Evolutionary conservation across 2,113 vertebrate genomes (phyloP), one percentile per base, ranked within the genome.

Genomic region (Xiphorhynchus elegans): DNA sequence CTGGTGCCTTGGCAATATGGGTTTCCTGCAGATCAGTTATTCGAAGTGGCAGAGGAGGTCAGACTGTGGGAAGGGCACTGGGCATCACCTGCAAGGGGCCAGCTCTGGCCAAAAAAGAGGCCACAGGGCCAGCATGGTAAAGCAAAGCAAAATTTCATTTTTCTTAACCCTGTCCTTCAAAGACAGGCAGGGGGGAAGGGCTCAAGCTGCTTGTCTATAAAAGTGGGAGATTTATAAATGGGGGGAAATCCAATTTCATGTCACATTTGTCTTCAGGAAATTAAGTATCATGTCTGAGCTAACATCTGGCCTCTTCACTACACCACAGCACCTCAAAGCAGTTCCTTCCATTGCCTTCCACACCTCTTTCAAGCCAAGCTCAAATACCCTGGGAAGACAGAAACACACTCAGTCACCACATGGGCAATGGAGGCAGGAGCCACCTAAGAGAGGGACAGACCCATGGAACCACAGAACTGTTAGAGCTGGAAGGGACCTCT

Each of bases 11-110:
- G 98, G 98, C 98, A 98, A 82, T 95, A n/a, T 53, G 75, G 96
- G 85, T 96, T 98, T 98, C 97, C 98, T 98, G 98, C 93, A 95
- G 98, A 97, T 97, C 93, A 98, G 97, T 97, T 95, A 97, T 97
- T 98, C 96, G 87, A 92, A 96, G 97, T 0, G 95, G 94, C 93
- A 86, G 93, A 90, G 97, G 89, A 85, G 37, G 70, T 79, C 42
- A 29, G 46, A 82, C 33, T 96, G 79, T 4, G 28, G 80, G 90
- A 68, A 82, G 89, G 2, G 10, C 28, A 12, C 70, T 5, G 16
- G 88, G 84, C 13, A 42, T 40, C 0, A 25, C 77, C 75, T 55
- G 81, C 17, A 29, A n/a, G 17, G 7, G 49, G 53, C n/a, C 39
- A 68, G 83, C 29, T 29, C 69, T 39, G 25, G 33, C 25, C 31